phyloP scores from a whole-genome alignment of 2,888 invertebrate genomes.

The Alcis repandata region DNA sequence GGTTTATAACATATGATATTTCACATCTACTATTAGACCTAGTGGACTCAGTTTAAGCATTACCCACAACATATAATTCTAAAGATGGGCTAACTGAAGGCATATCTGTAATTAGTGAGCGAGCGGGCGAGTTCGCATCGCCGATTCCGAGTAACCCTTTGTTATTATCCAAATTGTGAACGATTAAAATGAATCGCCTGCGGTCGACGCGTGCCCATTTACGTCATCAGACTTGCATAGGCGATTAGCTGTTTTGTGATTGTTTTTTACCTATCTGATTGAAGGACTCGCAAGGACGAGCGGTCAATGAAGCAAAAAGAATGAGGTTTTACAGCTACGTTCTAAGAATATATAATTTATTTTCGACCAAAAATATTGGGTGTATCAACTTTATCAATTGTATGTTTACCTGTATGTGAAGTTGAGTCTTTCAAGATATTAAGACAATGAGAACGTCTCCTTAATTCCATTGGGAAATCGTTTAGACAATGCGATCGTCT shows the following conservation, averaged over 20 bases:
- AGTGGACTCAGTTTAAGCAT: slow-evolving; percentile 19
- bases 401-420: not conserved
- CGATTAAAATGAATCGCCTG: slow-evolving; percentile 64
- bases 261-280: slow-evolving; percentile 58
- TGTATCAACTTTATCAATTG: not conserved
- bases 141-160: slow-evolving; percentile 59
- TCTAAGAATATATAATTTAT: slow-evolving; percentile 40
- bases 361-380: slow-evolving; percentile 20
- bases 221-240: slow-evolving; percentile 64
- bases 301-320: slow-evolving; percentile 46
- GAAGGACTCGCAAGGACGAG: slow-evolving; percentile 61
- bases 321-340: slow-evolving; percentile 42
- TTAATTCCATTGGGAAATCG: slow-evolving; percentile 69
- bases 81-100: slow-evolving; percentile 38
- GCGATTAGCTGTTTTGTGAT: slow-evolving; percentile 57
- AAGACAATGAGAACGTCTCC: slow-evolving; percentile 61
- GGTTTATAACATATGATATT: not conserved
- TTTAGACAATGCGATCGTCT: slow-evolving; percentile 57
- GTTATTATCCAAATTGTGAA: slow-evolving; percentile 72
- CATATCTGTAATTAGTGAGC: slow-evolving; percentile 61
- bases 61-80: slow-evolving; percentile 34
- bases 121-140: slow-evolving; percentile 54
- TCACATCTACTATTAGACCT: not conserved
- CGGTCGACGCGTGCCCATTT: slow-evolving; percentile 60
- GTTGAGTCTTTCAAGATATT: slow-evolving; percentile 3